Conservation (phyloP, 35 echinoderm and acorn worm genomes). For the Stichopus chloronotus region DNA sequence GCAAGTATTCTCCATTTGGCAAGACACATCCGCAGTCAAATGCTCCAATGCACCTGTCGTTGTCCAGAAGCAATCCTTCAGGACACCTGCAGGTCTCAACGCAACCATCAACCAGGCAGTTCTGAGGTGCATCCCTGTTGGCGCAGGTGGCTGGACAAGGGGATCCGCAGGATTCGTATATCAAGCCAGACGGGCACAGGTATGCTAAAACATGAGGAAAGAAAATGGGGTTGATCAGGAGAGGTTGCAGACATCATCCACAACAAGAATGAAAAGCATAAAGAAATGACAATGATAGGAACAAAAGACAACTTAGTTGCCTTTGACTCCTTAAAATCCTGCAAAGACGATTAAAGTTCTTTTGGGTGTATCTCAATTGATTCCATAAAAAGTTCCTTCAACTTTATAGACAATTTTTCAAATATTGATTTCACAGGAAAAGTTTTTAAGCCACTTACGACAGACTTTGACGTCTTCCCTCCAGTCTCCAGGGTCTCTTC, state of each 20-base stretch:
- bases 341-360: no score
- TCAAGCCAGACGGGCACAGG: conserved; percentile 11
- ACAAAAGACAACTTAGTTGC: no score
- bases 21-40: conserved; percentile 78
- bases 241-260: no score
- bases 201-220: conserved; percentile 35
- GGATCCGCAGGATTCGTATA: conserved; percentile 35
- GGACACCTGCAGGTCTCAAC: conserved; percentile 64
- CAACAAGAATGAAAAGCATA: no score
- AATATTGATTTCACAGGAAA: no score
- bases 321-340: no score
- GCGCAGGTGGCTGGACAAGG: conserved; percentile 63
- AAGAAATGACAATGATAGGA: no score
- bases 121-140: not conserved
- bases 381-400: no score
- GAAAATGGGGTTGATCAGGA: not conserved
- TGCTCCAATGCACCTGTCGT: conserved; percentile 68
- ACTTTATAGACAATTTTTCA: no score
- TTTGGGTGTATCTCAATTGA: no score
- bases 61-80: conserved; percentile 52
- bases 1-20: conserved; percentile 61
- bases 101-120: conserved; percentile 36
- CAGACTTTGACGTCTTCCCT: conserved; percentile 55
- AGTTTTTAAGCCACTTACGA: conserved; percentile 49
- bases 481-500: conserved; percentile 62